phyloP scores from a whole-genome alignment of 1,140 invertebrate genomes.

The Antheraea pernyi region DNA sequence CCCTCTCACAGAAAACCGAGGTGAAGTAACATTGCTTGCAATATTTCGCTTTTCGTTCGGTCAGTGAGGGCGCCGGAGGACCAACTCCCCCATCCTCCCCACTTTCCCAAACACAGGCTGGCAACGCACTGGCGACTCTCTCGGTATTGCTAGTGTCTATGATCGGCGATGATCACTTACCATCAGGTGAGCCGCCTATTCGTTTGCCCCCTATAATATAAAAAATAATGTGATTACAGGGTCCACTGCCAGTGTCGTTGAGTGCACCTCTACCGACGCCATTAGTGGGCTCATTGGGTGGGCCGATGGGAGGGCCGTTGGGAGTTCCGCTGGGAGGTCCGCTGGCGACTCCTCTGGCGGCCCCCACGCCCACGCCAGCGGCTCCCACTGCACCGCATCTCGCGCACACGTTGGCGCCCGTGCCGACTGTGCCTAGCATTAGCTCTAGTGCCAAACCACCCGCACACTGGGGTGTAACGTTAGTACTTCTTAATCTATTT shows the following conservation, averaged over 20 bases:
- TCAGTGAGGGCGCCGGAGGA: no score
- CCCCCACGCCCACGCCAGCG: conserved; percentile 60
- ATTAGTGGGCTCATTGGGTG: conserved; percentile 23
- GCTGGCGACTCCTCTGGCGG: conserved; percentile 48
- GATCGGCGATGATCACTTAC: no score
- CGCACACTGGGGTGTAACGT: conserved; percentile 75
- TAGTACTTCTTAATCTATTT: conserved; percentile 47
- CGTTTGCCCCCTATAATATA: no score
- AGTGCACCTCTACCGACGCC: conserved; percentile 6
- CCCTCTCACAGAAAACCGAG: no score
- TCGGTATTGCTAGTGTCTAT: no score
- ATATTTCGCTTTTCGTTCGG: no score
- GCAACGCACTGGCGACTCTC: no score
- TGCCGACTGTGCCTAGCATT: conserved; percentile 71
- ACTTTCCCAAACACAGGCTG: no score
- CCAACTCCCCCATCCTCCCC: no score
- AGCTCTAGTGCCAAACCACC: conserved; percentile 74
- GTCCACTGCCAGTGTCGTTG: conserved; percentile 39
- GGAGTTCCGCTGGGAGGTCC: conserved; percentile 38
- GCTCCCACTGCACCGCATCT: conserved; percentile 56
- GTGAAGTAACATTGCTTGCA: no score
- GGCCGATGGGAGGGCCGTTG: conserved; percentile 35
- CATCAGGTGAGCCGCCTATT: no score
- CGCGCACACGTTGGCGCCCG: conserved; percentile 60
- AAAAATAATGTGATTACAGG: no score